Percentiles rank a stretch among this genome's conserved stretches.
These are phyloP conservation scores for Antennarius striatus DNA, from an alignment of 2,113 vertebrate genomes.

Conservation along the genomic window DNA sequence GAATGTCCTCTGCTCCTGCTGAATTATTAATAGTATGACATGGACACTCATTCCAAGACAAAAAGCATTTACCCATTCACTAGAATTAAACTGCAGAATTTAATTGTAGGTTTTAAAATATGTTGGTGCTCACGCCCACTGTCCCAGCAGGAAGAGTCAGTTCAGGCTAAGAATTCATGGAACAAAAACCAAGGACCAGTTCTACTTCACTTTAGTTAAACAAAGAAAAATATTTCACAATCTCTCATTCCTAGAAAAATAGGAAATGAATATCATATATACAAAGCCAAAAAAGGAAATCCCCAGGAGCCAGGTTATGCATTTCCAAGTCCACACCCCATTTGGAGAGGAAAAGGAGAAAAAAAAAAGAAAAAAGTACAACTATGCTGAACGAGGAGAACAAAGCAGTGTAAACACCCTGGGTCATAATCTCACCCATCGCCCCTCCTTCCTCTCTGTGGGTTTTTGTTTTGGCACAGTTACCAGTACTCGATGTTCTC, in stretches of 20 bases:
- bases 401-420: constrained; percentile 69
- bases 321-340: constrained; percentile 31
- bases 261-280: constrained; percentile 7
- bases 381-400: constrained; percentile 40
- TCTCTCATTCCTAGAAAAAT: constrained; percentile 25
- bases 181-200: constrained; percentile 4
- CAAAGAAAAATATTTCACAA: constrained; percentile 7
- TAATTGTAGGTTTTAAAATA: background rate
- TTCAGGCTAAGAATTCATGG: background rate
- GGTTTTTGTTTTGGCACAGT: constrained; percentile 75
- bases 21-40: constrained; percentile 43
- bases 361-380: constrained; percentile 7
- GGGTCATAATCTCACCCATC: constrained; percentile 61
- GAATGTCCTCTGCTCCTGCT: background rate
- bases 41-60: constrained; percentile 11
- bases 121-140: background rate
- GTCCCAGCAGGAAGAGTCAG: background rate
- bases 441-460: constrained; percentile 48
- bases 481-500: constrained; percentile 78
- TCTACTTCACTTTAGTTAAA: constrained; percentile 5
- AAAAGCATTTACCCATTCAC: background rate
- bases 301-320: constrained; percentile 28
- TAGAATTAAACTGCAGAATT: background rate
- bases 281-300: constrained; percentile 27
- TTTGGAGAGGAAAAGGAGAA: constrained; percentile 9